Evolutionary conservation across 2,797 vertebrate species (phyloP).

Genomic region (Gobio occitaniae): DNA sequence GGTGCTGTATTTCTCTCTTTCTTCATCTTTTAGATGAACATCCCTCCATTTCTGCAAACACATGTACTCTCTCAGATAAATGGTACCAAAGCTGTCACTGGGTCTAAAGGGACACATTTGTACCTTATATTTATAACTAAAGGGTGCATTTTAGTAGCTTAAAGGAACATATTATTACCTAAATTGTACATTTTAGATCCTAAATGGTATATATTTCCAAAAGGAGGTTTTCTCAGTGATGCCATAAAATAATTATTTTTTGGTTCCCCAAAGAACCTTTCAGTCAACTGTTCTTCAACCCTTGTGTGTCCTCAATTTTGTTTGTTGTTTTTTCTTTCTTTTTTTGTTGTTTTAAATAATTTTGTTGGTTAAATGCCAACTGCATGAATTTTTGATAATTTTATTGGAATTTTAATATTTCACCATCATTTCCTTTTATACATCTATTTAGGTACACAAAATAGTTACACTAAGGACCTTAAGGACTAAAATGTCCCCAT

Average conservation of each 20-base stretch:
- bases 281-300: neutral
- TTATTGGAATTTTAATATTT: neutral
- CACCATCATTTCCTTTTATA: neutral
- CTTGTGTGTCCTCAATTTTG: neutral
- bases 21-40: neutral
- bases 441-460: neutral
- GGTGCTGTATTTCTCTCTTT: conserved; percentile 1
- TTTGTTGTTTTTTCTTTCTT: accelerated
- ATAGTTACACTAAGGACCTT: neutral
- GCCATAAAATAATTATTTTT: neutral
- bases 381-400: neutral
- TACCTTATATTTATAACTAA: neutral
- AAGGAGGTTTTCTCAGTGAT: neutral
- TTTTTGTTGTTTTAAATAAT: too few relatives aligned
- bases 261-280: neutral
- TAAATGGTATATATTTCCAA: neutral
- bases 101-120: neutral
- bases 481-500: neutral
- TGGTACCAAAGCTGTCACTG: neutral
- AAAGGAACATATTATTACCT: neutral
- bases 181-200: neutral
- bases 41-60: neutral
- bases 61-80: neutral
- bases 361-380: neutral
- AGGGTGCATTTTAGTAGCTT: neutral